A percentile compares a stretch with the other conserved stretches of the same genome.
These are phyloP conservation scores for Arbacia lixula DNA, from an alignment of 53 echinoderm and acorn worm genomes.

Conservation along the genomic window DNA sequence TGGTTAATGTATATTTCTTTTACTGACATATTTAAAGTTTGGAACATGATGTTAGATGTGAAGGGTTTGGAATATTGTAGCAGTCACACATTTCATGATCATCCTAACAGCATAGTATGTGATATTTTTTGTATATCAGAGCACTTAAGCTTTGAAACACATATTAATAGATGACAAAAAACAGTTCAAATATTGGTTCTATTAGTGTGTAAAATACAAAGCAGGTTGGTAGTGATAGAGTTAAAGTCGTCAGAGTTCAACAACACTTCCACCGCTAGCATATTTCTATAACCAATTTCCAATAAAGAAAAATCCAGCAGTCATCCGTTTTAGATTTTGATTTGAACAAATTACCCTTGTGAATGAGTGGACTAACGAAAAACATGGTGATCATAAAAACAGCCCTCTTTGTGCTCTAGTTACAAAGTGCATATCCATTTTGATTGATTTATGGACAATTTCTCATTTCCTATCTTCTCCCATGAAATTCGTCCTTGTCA, in stretches of 20 bases:
- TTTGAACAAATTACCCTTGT: slow-evolving; percentile 45
- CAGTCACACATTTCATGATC: too few species aligned
- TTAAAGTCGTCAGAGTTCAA: slow-evolving; percentile 22
- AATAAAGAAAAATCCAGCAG: slow-evolving; percentile 15
- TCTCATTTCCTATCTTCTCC: slow-evolving; percentile 39
- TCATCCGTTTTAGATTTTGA: slow-evolving; percentile 40
- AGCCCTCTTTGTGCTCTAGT: background rate
- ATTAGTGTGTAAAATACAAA: background rate
- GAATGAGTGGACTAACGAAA: slow-evolving; percentile 9
- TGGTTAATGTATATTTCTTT: too few species aligned
- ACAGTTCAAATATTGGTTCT: background rate
- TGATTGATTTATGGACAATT: slow-evolving; percentile 47
- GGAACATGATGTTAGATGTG: too few species aligned
- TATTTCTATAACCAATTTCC: slow-evolving; percentile 34
- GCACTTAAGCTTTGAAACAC: too few species aligned
- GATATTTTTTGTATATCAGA: too few species aligned
- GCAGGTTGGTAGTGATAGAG: background rate
- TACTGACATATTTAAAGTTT: too few species aligned
- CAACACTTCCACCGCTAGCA: slow-evolving; percentile 12
- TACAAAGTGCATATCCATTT: slow-evolving; percentile 54
- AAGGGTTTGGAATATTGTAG: too few species aligned
- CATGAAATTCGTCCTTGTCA: slow-evolving; percentile 32
- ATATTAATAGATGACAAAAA: too few species aligned
- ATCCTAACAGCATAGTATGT: too few species aligned
- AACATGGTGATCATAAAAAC: background rate